Evolutionary conservation across 2,113 vertebrate species (phyloP).

Genomic region (Arenaria interpres): DNA sequence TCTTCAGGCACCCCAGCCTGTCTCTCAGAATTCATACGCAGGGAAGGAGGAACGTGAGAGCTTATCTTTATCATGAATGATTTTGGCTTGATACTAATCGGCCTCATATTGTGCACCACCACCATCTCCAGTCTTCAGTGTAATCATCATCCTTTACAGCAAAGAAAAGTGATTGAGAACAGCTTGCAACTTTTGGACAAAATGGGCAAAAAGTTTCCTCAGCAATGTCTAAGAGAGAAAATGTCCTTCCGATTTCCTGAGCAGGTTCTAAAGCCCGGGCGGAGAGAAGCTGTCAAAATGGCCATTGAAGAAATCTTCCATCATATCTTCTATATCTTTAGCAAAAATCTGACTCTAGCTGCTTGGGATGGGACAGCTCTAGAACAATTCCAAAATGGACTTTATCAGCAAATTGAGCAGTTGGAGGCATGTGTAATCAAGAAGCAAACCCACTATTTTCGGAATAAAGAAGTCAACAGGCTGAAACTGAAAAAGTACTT

Average conservation of each 20-base stretch:
- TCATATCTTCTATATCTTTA: slow-evolving; percentile 34
- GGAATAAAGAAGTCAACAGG: not conserved
- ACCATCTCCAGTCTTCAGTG: slow-evolving; percentile 13
- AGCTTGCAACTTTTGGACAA: slow-evolving; percentile 38
- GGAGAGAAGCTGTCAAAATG: not conserved
- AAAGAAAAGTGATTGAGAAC: not conserved
- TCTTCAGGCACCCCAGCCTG: not conserved
- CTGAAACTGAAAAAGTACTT: slow-evolving; percentile 55
- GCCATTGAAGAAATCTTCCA: slow-evolving; percentile 25
- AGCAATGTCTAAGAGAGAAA: slow-evolving; percentile 12
- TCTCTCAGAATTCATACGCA: not conserved
- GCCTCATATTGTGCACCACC: not conserved
- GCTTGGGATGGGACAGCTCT: slow-evolving; percentile 2
- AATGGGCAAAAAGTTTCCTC: slow-evolving; percentile 17
- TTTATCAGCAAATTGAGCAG: slow-evolving; percentile 24
- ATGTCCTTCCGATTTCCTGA: slow-evolving; percentile 30
- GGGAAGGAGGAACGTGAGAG: not conserved
- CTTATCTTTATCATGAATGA: slow-evolving; percentile 10
- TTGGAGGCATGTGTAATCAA: not conserved
- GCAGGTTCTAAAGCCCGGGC: not conserved
- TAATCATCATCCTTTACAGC: not conserved
- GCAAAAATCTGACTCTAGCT: slow-evolving; percentile 25
- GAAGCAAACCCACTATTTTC: not conserved
- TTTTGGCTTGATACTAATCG: not conserved
- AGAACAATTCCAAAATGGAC: slow-evolving; percentile 13